Evolutionary conservation across 2,113 vertebrate genomes (phyloP).

Genomic region (Australoheros scitulus): DNA sequence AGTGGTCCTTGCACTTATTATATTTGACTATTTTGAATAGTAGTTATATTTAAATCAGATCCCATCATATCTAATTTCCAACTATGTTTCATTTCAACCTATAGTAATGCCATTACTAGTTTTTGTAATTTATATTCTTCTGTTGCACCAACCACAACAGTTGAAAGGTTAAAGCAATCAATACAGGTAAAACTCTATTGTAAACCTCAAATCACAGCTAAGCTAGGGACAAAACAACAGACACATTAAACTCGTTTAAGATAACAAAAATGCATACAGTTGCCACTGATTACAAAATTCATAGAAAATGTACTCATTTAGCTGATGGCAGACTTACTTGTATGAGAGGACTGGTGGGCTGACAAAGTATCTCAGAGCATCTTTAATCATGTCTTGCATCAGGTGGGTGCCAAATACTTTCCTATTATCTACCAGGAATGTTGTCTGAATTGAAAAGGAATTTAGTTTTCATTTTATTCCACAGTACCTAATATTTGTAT

Average conservation of each 20-base stretch:
- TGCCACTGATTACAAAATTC: not conserved
- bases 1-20: not conserved
- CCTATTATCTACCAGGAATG: constrained; percentile 97
- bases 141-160: not conserved
- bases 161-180: not conserved
- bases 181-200: not conserved
- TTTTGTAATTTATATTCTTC: not conserved
- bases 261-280: not conserved
- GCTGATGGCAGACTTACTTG: constrained; percentile 84
- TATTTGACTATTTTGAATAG: not conserved
- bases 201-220: not conserved
- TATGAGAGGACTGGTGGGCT: constrained; percentile 96
- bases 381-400: constrained; percentile 99
- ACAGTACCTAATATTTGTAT: not conserved
- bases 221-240: not conserved
- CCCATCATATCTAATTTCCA: not conserved
- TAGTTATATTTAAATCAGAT: not conserved
- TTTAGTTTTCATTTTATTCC: not conserved
- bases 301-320: not conserved
- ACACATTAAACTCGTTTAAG: not conserved
- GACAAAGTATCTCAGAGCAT: constrained; percentile 94
- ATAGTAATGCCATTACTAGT: not conserved
- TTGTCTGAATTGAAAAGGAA: constrained; percentile 84
- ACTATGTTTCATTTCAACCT: not conserved
- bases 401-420: constrained; percentile 97